These are phyloP conservation scores for Anneissia japonica DNA, from an alignment of 35 echinoderm and acorn worm species.

Conservation along the genomic window DNA sequence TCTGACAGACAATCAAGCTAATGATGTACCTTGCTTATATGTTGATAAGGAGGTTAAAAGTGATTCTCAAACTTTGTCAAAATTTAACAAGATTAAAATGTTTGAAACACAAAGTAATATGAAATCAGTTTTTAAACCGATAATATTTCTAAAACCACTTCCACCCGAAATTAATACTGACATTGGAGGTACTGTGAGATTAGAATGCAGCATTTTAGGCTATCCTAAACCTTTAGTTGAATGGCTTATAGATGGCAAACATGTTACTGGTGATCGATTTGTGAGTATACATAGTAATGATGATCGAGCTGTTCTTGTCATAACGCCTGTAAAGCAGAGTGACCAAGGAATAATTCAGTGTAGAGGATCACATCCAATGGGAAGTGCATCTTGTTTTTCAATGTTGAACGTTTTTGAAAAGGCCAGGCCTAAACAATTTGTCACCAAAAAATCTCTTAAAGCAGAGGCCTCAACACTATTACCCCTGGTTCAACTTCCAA, in stretches of 20 bases:
- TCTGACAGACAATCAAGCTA: no score
- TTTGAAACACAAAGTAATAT: background rate
- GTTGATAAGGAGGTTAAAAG: no score
- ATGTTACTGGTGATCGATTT: background rate
- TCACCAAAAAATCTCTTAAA: background rate
- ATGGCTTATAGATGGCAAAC: background rate
- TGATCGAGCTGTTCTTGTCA: background rate
- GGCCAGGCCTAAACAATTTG: background rate
- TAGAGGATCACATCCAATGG: background rate
- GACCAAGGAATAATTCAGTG: background rate
- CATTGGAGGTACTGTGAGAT: background rate
- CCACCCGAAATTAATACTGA: background rate
- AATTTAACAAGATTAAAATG: no score
- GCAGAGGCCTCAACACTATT: background rate
- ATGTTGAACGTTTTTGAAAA: background rate
- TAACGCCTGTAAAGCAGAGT: background rate
- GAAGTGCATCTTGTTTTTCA: background rate
- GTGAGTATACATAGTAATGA: background rate
- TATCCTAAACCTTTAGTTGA: background rate
- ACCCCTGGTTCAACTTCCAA: background rate
- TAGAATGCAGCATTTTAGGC: background rate
- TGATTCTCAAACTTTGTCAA: no score
- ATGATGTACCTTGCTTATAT: no score
- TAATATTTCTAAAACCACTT: background rate
- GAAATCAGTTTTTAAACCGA: background rate